Percentiles rank a stretch among this genome's conserved stretches.
Conservation (phyloP, 2,797 vertebrate species). For the Semaprochilodus insignis region DNA sequence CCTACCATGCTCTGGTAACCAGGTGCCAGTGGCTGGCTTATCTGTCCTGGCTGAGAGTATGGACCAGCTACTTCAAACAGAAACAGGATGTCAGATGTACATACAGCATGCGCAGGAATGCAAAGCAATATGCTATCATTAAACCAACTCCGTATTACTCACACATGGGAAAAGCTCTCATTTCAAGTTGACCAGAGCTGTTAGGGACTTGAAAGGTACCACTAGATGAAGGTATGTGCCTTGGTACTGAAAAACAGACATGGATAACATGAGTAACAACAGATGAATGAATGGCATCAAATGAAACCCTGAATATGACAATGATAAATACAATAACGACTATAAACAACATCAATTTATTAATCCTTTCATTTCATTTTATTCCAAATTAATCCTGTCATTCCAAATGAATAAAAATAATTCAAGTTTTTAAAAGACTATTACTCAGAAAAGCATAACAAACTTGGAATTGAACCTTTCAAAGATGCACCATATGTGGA, state of each 20-base stretch:
- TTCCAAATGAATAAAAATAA: too few species aligned
- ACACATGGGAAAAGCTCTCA: conserved; percentile 86
- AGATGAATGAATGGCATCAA: too few species aligned
- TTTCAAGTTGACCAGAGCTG: conserved; percentile 82
- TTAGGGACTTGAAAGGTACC: not conserved
- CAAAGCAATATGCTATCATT: not conserved
- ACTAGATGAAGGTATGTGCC: not conserved
- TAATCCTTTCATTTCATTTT: too few species aligned
- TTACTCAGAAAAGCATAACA: too few species aligned
- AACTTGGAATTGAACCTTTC: too few species aligned
- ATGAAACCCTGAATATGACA: not conserved
- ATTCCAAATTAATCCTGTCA: too few species aligned
- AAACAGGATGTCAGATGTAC: conserved; percentile 20
- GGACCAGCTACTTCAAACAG: conserved; percentile 74
- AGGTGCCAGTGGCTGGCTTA: conserved; percentile 83
- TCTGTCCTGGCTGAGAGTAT: conserved; percentile 76
- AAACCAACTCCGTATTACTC: conserved; percentile 61
- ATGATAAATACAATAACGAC: too few species aligned
- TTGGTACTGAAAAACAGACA: not conserved
- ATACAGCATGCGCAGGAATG: not conserved
- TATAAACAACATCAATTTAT: too few species aligned
- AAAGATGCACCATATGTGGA: too few species aligned
- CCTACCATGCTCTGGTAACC: conserved; percentile 86
- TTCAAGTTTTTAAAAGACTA: too few species aligned
- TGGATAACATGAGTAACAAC: not conserved